Evolutionary conservation across 2,888 invertebrate species (phyloP), one percentile per base, ranked within the genome.

Genomic region (Caenorhabditis sp.): DNA sequence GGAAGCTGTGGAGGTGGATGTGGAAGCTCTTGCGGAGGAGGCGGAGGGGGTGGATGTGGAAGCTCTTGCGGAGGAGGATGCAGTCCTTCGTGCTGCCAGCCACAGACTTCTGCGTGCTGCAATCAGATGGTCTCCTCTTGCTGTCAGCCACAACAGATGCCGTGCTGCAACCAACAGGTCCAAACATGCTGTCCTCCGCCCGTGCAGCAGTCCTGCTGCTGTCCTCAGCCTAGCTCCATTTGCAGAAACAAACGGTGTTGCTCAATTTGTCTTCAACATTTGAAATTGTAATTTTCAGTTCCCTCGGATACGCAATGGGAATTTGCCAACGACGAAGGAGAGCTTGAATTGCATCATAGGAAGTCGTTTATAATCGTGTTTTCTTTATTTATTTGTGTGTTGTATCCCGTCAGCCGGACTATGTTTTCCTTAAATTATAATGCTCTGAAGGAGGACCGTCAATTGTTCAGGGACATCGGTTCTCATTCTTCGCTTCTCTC

Each of bases 111-210:
- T 24, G 27, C 77, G 2, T 77, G 77, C 43, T 77, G 77, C 27
- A 72, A 66, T 39, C 77, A 58, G 26, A 32, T 37, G 1, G 43
- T 48, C 7, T 58, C 56, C 0, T 20, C 66, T 1, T 66, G 66
- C 30, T 66, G 66, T 13, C 66, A 66, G 46, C 66, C 66, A 1
- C 66, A 58, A 30, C 66, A 66, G 15, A 48, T 66, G 50, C 20
- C 66, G 15, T 66, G 66, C 27, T 66, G 66, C 56, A 66, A 66
- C 26, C 66, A 75, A 58, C 75, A 75, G 66, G 65, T 71, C 22
- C 71, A 71, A 63, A 61, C 76, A n/a, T 77, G 76, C 52, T 77
- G 76, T 20, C 76, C 71, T 13, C 76, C 41, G 27, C 65, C 71
- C 26, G 45, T 45, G 20, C 76, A 55, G 56, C 76, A 65, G 27